Base-by-base conservation (phyloP, 2,888 invertebrate species). In the Falcaria lacertinaria region DNA sequence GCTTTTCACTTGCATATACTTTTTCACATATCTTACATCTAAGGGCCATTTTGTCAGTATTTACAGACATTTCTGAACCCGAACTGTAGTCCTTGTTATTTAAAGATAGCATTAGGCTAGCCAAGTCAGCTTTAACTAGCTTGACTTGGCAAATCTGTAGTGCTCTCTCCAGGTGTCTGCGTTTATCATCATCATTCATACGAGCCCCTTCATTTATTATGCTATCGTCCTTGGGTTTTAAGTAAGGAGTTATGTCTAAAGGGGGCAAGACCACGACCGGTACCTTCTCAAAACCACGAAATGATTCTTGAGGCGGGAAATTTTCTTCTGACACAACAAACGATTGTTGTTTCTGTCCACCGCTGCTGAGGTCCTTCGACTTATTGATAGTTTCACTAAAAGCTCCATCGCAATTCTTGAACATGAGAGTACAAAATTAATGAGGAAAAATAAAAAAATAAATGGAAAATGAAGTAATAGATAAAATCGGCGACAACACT, bases 21-120 rank as follows among this genome's bases (percentile, higher is more conserved):
- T 86, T 87, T 2, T 69, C 62, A 50, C 87, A 87, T 28, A 85
- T 79, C 39, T 80, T 80, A 48, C 86, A 87, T 42, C 69, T 74
- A 0, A 74, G 54, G 2, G 59, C 55, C 57, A 80, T 69, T 22
- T 49, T 32, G n/a, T 49, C 37, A n/a, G 42, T 7, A 7, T 51
- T 36, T 8, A 47, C 42, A 0, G 60, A 60, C 19, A 47, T 52
- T 34, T 71, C 69, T 2, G 69, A 54, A 41, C 54, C 48, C 1
- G 51, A 45, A 0, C 57, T 52, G 7, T 45, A 44, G n/a, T 32
- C 47, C n/a, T 48, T 34, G 40, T 17, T 35, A 6, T 17, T 35
- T 11, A 59, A 35, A 7, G 56, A 45, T 17, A 56, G 42, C 40
- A 64, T 69, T 1, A 81, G 51, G 40, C 60, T 56, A 8, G 50